Evolutionary conservation across 35 echinoderm and acorn worm genomes (phyloP).

Genomic region (Amphiura filiformis): DNA sequence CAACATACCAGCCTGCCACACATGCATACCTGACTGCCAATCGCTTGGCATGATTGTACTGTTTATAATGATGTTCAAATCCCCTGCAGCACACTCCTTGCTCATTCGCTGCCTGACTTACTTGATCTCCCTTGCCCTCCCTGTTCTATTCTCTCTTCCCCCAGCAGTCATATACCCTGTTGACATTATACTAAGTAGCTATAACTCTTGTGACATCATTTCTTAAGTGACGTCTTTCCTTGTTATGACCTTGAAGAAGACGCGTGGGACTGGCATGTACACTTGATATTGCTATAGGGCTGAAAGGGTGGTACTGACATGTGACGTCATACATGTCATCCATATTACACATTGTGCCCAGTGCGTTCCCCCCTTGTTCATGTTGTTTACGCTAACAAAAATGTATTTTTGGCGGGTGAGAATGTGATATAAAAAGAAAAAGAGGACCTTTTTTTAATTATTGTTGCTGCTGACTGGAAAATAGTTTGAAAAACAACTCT

Average conservation of each 20-base stretch:
- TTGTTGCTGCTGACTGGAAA: neutral
- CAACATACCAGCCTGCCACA: too few relatives aligned
- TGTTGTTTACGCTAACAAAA: too few relatives aligned
- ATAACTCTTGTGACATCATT: neutral
- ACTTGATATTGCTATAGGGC: neutral
- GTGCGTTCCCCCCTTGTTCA: neutral
- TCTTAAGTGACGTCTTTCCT: conserved; percentile 6
- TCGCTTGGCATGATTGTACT: too few relatives aligned
- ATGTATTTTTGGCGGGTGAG: too few relatives aligned
- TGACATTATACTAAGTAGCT: too few relatives aligned
- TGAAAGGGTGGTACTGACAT: neutral
- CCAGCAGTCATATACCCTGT: too few relatives aligned
- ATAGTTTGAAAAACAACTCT: too few relatives aligned
- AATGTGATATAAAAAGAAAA: too few relatives aligned
- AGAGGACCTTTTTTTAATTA: neutral
- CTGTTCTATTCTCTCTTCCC: too few relatives aligned
- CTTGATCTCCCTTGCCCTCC: neutral
- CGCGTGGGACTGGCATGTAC: neutral
- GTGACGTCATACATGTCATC: neutral
- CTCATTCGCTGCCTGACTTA: too few relatives aligned
- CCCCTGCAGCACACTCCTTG: too few relatives aligned
- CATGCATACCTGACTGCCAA: too few relatives aligned
- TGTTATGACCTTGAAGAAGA: neutral
- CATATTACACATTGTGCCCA: neutral
- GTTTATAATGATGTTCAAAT: neutral